Evolutionary conservation across 2,113 vertebrate species (phyloP).

Genomic region (Limanda limanda): DNA sequence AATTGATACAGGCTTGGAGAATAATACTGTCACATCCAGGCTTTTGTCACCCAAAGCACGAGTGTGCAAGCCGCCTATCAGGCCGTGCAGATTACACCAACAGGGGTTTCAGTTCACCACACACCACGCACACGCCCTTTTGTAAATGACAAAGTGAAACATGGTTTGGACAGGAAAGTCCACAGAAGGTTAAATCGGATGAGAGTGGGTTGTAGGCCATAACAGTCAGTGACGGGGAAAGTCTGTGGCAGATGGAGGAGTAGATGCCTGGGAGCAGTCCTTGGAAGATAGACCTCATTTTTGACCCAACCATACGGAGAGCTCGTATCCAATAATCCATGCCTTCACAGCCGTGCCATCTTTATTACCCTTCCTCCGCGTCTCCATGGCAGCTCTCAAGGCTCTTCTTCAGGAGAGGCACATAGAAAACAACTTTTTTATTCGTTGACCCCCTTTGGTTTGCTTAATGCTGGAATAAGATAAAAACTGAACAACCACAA

Average conservation of each 20-base stretch:
- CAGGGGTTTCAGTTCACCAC: not conserved
- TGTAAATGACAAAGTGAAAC: constrained; percentile 6
- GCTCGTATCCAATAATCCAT: constrained; percentile 66
- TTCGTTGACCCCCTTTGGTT: not conserved
- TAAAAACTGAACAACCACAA: not conserved
- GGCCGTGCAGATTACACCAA: constrained; percentile 2
- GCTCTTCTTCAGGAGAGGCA: not conserved
- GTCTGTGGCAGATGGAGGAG: constrained; percentile 78
- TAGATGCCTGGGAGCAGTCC: constrained; percentile 72
- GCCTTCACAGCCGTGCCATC: constrained; percentile 47
- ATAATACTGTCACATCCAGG: constrained; percentile 29
- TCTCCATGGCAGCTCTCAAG: constrained; percentile 24
- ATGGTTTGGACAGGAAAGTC: constrained; percentile 35
- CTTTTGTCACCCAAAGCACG: constrained; percentile 23
- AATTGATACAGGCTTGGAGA: constrained; percentile 52
- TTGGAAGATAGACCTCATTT: constrained; percentile 77
- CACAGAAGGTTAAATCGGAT: constrained; percentile 33
- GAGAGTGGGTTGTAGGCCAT: constrained; percentile 39
- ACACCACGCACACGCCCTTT: not conserved
- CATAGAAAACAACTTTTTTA: not conserved
- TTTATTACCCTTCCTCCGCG: constrained; percentile 12
- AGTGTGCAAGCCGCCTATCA: constrained; percentile 7
- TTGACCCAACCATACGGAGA: constrained; percentile 74
- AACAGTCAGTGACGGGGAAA: constrained; percentile 44
- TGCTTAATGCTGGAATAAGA: not conserved